Base-by-base conservation (phyloP, 2,113 vertebrate genomes). In the Boulengeromyrus knoepffleri region DNA sequence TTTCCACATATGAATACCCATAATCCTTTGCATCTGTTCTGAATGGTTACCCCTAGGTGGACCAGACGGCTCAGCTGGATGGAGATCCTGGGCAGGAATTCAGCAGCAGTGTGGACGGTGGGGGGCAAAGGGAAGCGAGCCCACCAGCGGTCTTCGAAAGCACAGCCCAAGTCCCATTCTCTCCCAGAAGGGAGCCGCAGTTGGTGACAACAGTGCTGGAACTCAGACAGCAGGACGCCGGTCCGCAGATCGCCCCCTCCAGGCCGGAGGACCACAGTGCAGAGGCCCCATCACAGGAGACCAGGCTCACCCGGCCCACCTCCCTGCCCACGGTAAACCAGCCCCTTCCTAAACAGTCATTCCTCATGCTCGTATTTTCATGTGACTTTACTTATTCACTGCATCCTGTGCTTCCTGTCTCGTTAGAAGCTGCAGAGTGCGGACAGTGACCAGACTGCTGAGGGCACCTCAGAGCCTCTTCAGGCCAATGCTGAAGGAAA, bases 41-140 rank as follows among this genome's bases (percentile, higher is more conserved):
- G 9, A 89, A 45, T 66, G 7, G 62, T 24, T 77, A 47, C 89
- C 7, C 87, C 31, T 21, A 99, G 98, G 95, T 93, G 91, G 96
- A 98, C 62, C 95, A 95, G 93, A 97, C 96, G 93, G 91, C 96
- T 90, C 96, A 94, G 89, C 85, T 98, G 93, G 99, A 98, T 56
- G 97, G 97, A 90, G 94, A 94, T 27, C 2, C 90, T 1, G 91
- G 90, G 46, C 93, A 95, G 47, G 92, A 91, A 0, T 50, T 93
- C 89, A 91, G 92, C 49, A 95, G 96, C 74, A 42, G 36, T 80
- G 74, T 36, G 36, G 74, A 80, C 2, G 13, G 74, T 80, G 36
- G 13, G 39, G 96, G 93, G 27, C 95, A 96, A 13, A 95, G 94
- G 87, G 94, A 92, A 89, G 94, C 95, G 53, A 92, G 93, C 5